Percentiles rank a stretch among this genome's conserved stretches.
Conservation (phyloP, 2,888 invertebrate species). For the Acrocera orbiculus region DNA sequence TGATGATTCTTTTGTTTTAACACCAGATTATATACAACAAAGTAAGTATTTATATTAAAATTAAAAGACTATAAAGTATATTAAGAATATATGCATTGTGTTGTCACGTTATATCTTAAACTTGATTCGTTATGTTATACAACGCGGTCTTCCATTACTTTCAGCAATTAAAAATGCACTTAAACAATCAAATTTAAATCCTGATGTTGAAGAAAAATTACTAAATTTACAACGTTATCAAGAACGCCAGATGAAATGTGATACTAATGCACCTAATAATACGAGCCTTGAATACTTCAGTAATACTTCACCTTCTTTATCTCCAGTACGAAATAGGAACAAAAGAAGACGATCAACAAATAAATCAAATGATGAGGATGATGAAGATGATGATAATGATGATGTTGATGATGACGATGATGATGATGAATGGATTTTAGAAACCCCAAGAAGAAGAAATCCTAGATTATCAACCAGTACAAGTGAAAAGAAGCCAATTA, state of each 20-base stretch:
- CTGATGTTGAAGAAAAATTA: constrained; percentile 83
- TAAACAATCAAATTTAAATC: constrained; percentile 77
- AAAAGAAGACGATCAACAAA: constrained; percentile 7
- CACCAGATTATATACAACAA: constrained; percentile 86
- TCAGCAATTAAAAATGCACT: constrained; percentile 82
- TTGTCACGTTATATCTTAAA: not conserved
- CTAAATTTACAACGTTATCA: constrained; percentile 73
- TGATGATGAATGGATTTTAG: constrained; percentile 30
- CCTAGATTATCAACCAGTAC: constrained; percentile 2
- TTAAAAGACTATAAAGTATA: too few relatives aligned
- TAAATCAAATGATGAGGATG: constrained; percentile 10
- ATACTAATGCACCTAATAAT: not conserved
- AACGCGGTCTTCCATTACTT: too few relatives aligned
- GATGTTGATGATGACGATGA: constrained; percentile 5
- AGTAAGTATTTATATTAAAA: too few relatives aligned
- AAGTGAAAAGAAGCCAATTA: constrained; percentile 4
- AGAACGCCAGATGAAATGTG: constrained; percentile 50
- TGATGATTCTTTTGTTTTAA: constrained; percentile 53
- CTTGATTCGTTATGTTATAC: not conserved
- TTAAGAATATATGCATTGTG: too few relatives aligned
- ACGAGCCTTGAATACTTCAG: not conserved
- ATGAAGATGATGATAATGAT: too few relatives aligned
- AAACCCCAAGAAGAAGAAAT: constrained; percentile 21
- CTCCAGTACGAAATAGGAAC: constrained; percentile 5
- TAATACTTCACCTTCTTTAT: constrained; percentile 7